Conservation (phyloP, 92 coral and sea anemone genomes). For the Porites evermanni region DNA sequence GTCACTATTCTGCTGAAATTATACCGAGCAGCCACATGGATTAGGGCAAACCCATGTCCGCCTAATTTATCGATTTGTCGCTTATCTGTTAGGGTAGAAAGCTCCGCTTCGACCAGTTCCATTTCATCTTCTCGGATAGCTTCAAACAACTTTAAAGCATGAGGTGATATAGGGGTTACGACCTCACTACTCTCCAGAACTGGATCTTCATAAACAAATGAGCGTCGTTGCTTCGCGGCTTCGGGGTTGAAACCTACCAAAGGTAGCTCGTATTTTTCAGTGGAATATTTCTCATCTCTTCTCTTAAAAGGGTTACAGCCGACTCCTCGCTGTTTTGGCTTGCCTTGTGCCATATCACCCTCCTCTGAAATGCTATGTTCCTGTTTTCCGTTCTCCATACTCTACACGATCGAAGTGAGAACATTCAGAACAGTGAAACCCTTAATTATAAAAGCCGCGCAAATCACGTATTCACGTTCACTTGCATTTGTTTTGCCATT, state of each 20-base stretch:
- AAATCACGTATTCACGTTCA: too few species aligned
- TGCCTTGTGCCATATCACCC: not conserved
- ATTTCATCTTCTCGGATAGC: slow-evolving; percentile 65
- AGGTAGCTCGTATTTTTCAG: not conserved
- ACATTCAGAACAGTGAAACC: not conserved
- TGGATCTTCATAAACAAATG: not conserved
- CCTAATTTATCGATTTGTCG: slow-evolving; percentile 36
- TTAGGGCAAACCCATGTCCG: slow-evolving; percentile 45
- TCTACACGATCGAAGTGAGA: not conserved
- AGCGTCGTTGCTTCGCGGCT: not conserved
- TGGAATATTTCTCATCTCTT: not conserved
- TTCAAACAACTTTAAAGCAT: slow-evolving; percentile 30
- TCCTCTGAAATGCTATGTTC: slow-evolving; percentile 5
- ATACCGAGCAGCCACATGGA: slow-evolving; percentile 70
- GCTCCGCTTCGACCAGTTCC: slow-evolving; percentile 46
- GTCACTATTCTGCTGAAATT: slow-evolving; percentile 48
- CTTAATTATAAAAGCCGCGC: not conserved
- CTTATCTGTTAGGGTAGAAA: slow-evolving; percentile 26
- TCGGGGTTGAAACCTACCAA: not conserved
- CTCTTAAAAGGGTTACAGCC: slow-evolving; percentile 24
- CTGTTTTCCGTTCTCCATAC: not conserved
- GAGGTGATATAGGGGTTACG: slow-evolving; percentile 6
- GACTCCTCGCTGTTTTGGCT: not conserved
- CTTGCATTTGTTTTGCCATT: too few species aligned
- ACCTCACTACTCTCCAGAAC: slow-evolving; percentile 25